A percentile compares a stretch with the other conserved stretches of the same genome.
These are phyloP conservation scores for Stictocephala bisonia DNA, from an alignment of 2,888 invertebrate species.

Conservation along the genomic window DNA sequence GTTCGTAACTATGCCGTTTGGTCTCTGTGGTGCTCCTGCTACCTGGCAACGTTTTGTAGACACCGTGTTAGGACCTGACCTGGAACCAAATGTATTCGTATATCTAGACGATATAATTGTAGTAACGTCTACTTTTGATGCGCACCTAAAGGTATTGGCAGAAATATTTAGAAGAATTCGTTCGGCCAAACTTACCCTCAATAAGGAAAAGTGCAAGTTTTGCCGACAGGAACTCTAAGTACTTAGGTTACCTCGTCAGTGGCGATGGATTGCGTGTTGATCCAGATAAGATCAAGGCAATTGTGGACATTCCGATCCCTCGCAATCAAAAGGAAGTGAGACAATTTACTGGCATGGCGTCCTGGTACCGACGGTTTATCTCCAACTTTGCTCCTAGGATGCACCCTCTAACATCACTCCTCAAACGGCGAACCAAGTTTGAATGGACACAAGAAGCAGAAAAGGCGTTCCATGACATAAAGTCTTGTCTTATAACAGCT, in stretches of 20 bases:
- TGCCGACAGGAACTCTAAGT: slow-evolving; percentile 50
- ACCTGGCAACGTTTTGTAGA: slow-evolving; percentile 5
- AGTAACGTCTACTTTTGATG: slow-evolving; percentile 28
- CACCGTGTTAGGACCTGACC: slow-evolving; percentile 24
- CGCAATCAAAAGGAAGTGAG: neutral
- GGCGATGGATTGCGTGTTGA: slow-evolving; percentile 51
- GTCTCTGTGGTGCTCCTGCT: slow-evolving; percentile 41
- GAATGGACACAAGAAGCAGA: neutral
- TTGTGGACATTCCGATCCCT: slow-evolving; percentile 8
- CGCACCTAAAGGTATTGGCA: slow-evolving; percentile 2
- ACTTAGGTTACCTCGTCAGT: slow-evolving; percentile 58
- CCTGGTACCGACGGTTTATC: slow-evolving; percentile 32
- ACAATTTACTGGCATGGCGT: neutral
- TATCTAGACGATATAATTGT: slow-evolving; percentile 16
- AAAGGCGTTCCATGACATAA: slow-evolving; percentile 1
- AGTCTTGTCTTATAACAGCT: slow-evolving; percentile 14
- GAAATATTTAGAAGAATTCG: neutral
- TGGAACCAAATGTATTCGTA: slow-evolving; percentile 37
- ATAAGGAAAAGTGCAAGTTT: slow-evolving; percentile 55
- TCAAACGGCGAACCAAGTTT: neutral
- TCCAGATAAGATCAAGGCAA: slow-evolving; percentile 5
- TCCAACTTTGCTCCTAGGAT: neutral
- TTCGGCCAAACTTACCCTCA: neutral
- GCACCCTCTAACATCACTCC: neutral
- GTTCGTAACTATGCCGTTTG: neutral